Evolutionary conservation across 2,888 invertebrate species (phyloP), one percentile per base, ranked within the genome.

Genomic region (Sphaerophoria rueppellii): DNA sequence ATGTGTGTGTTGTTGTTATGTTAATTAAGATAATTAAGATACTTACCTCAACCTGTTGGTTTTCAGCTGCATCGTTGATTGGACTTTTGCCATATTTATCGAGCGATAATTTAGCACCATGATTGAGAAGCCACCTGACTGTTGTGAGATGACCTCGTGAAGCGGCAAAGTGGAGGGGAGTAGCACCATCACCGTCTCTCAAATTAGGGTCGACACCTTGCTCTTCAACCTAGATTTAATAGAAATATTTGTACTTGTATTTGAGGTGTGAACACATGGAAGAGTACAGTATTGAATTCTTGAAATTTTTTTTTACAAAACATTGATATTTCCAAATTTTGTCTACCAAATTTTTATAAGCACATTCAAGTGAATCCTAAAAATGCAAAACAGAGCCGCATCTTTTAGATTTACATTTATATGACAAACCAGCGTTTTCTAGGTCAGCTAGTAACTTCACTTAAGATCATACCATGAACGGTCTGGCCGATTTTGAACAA

Each of bases 71-170:
- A 90, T 97, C 97, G 90, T 97, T 97, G 87, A 98, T 95, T 4
- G 98, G 97, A 89, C 96, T 97, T 92, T 97, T 97, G 78, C 97
- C 97, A 88, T 96, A 96, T 89, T 97, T 95, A 92, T 98, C 98
- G 86, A 96, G 92, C 14, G 95, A 95, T 32, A 97, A 93, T 87
- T 95, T 93, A 35, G 97, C 97, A 0, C 97, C 97, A 89, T 97
- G 96, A 87, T 95, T 94, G 57, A 98, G 93, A 87, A 98, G 92
- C 97, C 97, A 98, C 87, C 96, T 94, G 0, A 95, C 95, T 0
- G 97, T 96, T 76, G 95, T 93, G 54, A 96, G 92, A 89, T 97
- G 97, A 0, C 97, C 97, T 65, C 96, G 93, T 72, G 96, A 96
- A 3, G 97, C 96, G 4, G 97, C 97, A 91, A 97, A 97, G 92